These are phyloP conservation scores for Latrodectus geometricus DNA, from an alignment of 1,140 invertebrate species.

Conservation along the genomic window DNA sequence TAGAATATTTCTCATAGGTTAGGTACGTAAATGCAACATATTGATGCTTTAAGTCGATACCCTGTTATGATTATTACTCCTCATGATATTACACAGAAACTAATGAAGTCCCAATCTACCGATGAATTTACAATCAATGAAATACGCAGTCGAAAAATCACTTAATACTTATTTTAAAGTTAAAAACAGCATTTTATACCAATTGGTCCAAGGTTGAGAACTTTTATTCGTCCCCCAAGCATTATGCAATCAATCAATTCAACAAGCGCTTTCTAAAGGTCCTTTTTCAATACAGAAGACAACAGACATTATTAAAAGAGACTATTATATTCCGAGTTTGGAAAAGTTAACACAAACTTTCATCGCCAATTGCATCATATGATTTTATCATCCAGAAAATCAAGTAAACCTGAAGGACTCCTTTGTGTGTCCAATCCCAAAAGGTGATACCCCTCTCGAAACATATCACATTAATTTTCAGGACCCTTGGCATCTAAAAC, in stretches of 20 bases:
- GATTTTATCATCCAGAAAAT: too few species aligned
- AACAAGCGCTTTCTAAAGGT: background rate
- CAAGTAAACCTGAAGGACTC: too few species aligned
- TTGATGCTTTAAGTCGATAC: background rate
- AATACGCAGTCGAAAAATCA: background rate
- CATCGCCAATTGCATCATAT: too few species aligned
- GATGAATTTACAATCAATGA: background rate
- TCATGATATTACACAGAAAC: background rate
- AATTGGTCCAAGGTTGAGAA: background rate
- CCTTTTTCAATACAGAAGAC: background rate
- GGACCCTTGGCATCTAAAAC: too few species aligned
- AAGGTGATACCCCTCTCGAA: too few species aligned
- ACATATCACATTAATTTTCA: too few species aligned
- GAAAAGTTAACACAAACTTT: too few species aligned
- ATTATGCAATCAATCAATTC: background rate
- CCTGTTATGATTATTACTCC: background rate
- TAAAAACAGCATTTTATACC: background rate
- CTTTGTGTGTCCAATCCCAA: too few species aligned
- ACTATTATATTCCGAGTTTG: background rate
- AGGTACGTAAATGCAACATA: background rate
- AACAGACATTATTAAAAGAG: background rate
- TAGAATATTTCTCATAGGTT: background rate
- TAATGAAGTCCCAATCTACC: background rate
- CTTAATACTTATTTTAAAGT: background rate
- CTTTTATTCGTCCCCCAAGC: background rate